These are phyloP conservation scores for Phrynocephalus forsythii DNA, from an alignment of 2,797 vertebrate species.

Conservation along the genomic window DNA sequence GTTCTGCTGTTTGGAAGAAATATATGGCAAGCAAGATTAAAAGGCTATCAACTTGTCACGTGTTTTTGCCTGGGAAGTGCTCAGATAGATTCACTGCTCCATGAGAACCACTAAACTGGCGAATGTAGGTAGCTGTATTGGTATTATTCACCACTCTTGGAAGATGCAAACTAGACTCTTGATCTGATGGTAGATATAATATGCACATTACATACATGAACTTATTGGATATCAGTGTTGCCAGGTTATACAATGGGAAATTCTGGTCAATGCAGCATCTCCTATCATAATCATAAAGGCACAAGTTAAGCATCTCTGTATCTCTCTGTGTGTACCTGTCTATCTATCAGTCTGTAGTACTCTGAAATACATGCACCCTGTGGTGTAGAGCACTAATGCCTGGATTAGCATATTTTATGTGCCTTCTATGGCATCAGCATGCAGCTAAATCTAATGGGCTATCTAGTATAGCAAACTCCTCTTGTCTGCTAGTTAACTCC, in stretches of 20 bases:
- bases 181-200: background rate
- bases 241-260: background rate
- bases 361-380: too few relatives aligned
- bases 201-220: too few relatives aligned
- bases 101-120: background rate
- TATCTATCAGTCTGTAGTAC: background rate
- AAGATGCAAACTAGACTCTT: background rate
- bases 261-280: background rate
- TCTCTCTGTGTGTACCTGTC: too few relatives aligned
- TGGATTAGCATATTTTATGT: too few relatives aligned
- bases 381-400: too few relatives aligned
- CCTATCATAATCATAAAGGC: background rate
- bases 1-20: conserved; percentile 39
- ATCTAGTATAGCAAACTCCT: too few relatives aligned
- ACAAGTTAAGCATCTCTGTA: background rate
- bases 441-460: background rate
- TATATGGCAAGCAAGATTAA: conserved; percentile 21
- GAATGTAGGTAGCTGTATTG: background rate
- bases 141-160: background rate
- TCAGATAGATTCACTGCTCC: background rate
- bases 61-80: background rate
- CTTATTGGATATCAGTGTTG: too few relatives aligned
- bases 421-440: too few relatives aligned
- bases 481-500: too few relatives aligned
- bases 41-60: background rate